Evolutionary conservation across 2,113 vertebrate species (phyloP).

Genomic region (Trinectes maculatus): DNA sequence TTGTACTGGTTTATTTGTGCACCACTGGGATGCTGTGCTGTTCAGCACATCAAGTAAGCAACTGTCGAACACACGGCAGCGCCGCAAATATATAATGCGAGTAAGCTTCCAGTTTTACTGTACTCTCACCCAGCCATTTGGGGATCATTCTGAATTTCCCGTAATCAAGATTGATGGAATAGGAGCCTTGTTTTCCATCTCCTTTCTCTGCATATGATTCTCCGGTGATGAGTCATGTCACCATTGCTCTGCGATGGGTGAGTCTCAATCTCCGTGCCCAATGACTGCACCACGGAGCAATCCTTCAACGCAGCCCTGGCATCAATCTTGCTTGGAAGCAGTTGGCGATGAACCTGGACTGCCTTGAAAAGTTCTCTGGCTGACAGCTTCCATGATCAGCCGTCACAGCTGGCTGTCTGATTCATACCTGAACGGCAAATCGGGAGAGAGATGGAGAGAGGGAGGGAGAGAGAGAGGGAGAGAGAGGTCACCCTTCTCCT

Average conservation of each 20-base stretch:
- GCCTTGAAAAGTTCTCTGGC: slow-evolving; percentile 63
- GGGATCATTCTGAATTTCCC: slow-evolving; percentile 32
- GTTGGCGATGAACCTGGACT: slow-evolving; percentile 58
- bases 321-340: slow-evolving; percentile 72
- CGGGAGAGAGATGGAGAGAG: slow-evolving; percentile 28
- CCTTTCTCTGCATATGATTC: slow-evolving; percentile 56
- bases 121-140: slow-evolving; percentile 28
- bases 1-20: slow-evolving; percentile 47
- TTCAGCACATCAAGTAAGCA: slow-evolving; percentile 37
- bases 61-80: slow-evolving; percentile 13
- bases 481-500: slow-evolving; percentile 46
- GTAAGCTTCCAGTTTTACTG: slow-evolving; percentile 24
- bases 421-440: slow-evolving; percentile 66
- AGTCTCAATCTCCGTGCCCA: slow-evolving; percentile 64
- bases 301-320: slow-evolving; percentile 60
- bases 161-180: slow-evolving; percentile 56
- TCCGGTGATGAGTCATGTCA: slow-evolving; percentile 64
- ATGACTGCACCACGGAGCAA: slow-evolving; percentile 67
- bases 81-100: slow-evolving; percentile 21
- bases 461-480: slow-evolving; percentile 24
- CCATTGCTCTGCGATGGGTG: slow-evolving; percentile 59
- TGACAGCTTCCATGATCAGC: slow-evolving; percentile 75
- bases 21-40: slow-evolving; percentile 33
- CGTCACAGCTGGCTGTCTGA: slow-evolving; percentile 70
- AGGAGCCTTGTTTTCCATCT: slow-evolving; percentile 56